Evolutionary conservation across 2,113 vertebrate genomes (phyloP), one percentile per base, ranked within the genome.

Genomic region (Strigops habroptila): DNA sequence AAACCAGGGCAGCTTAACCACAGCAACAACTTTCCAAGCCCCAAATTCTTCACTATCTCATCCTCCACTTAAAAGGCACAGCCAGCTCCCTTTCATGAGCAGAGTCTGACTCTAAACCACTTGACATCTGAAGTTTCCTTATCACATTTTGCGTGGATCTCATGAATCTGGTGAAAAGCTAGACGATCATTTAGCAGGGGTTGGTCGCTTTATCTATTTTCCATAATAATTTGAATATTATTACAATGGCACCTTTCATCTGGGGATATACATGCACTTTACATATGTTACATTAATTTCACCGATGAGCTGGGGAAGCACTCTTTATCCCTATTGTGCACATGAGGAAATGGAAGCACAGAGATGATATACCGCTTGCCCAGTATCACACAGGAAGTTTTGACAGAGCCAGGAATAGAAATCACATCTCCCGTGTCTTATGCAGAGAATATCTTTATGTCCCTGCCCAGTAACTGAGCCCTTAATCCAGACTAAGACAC

Each of bases 251-350:
- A 96, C 95, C 96, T 96, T 97, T 96, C 96, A 97, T 93, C 90
- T 97, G 92, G 83, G 96, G 92, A 97, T 96, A 95, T 96, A 96
- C 96, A 95, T 95, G 96, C 92, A 92, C 94, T 96, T 96, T 96
- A 96, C 94, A 97, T 97, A 97, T 95, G 93, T 97, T 96, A 96
- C 94, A 96, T 96, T 97, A 96, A 94, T 96, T 96, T 96, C 92
- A 92, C 88, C 53, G 80, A 95, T 87, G 96, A 96, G 96, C 96
- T 94, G 96, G 94, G 93, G 95, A 96, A 96, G 93, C 83, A 93
- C 93, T 96, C 86, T 82, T 96, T 96, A 97, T 95, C 96, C 95
- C 92, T 80, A 95, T 94, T 96, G 93, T 96, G 94, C 91, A 92
- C 89, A 91, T 27, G 91, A 96, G 94, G 96, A 96, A 97, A 97